Evolutionary conservation across 1,140 invertebrate genomes (phyloP).

Genomic region (Rhyacophila brunnea): DNA sequence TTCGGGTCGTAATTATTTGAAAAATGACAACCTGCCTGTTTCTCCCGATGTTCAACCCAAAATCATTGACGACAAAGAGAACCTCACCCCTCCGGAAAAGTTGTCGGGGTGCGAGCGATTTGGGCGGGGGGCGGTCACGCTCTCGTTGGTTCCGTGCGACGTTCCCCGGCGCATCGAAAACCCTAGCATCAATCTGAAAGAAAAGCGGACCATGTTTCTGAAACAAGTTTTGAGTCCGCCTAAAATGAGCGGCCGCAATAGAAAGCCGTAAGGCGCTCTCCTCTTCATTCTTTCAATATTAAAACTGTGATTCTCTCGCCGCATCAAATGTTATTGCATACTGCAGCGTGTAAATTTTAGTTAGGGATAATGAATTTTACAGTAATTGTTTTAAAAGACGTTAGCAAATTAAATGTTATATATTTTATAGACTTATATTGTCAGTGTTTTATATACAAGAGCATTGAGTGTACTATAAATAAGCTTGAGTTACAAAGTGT

Average conservation of each 20-base stretch:
- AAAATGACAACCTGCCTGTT: conserved; percentile 41
- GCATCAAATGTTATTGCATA: too few relatives aligned
- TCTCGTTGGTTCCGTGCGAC: conserved; percentile 34
- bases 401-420: neutral
- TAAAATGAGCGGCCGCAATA: conserved; percentile 53
- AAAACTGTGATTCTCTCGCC: too few relatives aligned
- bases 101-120: conserved; percentile 17
- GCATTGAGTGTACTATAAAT: too few relatives aligned
- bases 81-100: conserved; percentile 40
- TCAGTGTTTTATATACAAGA: neutral
- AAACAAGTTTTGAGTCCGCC: conserved; percentile 61
- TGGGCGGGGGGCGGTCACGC: conserved; percentile 25
- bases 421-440: neutral
- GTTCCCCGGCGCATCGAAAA: conserved; percentile 35
- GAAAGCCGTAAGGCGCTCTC: conserved; percentile 14
- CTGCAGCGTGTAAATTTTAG: too few relatives aligned
- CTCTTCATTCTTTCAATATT: too few relatives aligned
- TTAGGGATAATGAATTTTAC: neutral
- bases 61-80: conserved; percentile 39
- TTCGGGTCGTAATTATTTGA: conserved; percentile 39
- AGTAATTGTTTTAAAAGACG: neutral
- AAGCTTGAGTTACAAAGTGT: too few relatives aligned
- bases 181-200: conserved; percentile 49
- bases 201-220: conserved; percentile 58
- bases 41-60: conserved; percentile 39